phyloP scores from a whole-genome alignment of 2,888 invertebrate species.

The Allygus modestus region DNA sequence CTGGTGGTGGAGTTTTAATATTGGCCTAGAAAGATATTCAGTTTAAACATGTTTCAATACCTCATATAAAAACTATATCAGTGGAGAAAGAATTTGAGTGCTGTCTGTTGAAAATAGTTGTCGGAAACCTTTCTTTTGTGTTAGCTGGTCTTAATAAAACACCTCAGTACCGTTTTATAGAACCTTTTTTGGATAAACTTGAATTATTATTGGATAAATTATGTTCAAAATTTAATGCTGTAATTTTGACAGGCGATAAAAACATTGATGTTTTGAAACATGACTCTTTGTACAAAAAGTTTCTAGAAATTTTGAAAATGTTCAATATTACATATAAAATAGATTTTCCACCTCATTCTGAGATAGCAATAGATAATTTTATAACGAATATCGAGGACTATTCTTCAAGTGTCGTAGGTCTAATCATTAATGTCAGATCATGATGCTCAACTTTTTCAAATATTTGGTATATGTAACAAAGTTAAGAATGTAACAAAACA shows the following conservation, averaged over 20 bases:
- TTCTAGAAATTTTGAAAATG: background rate
- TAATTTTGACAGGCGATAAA: background rate
- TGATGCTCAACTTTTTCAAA: constrained; percentile 23
- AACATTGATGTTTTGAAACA: background rate
- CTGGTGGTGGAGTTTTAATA: background rate
- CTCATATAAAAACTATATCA: background rate
- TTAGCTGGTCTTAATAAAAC: background rate
- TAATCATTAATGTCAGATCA: constrained; percentile 11
- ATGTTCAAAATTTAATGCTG: background rate
- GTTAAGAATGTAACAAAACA: constrained; percentile 10
- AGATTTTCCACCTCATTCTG: background rate
- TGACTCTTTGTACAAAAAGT: background rate
- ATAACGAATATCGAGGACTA: background rate
- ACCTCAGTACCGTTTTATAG: background rate
- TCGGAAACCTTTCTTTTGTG: background rate
- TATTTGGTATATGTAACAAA: background rate
- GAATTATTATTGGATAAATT: background rate
- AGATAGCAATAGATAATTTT: constrained; percentile 1
- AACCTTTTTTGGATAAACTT: background rate
- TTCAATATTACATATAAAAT: background rate
- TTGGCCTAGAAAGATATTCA: background rate
- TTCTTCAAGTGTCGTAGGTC: background rate
- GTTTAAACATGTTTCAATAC: background rate
- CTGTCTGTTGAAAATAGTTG: background rate
- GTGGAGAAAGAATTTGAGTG: constrained; percentile 10